Evolutionary conservation across 2,113 vertebrate genomes (phyloP).

Genomic region (Cinclus mexicanus): DNA sequence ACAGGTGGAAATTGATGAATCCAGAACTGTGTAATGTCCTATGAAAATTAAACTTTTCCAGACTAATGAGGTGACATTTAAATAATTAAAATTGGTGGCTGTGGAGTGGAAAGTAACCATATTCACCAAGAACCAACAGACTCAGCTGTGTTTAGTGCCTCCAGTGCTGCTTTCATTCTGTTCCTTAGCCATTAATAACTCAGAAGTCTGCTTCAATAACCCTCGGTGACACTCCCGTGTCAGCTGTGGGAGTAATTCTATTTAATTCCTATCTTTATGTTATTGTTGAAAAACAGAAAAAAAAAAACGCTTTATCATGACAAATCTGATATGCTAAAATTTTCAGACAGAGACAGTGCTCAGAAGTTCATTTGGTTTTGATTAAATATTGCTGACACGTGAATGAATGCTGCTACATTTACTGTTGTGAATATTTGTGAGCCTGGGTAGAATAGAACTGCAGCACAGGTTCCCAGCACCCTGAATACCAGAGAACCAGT

Average conservation of each 20-base stretch:
- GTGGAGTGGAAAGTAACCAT: background rate
- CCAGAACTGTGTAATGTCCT: accelerated
- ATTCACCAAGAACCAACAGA: background rate
- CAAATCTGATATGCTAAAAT: background rate
- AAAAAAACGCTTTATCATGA: background rate
- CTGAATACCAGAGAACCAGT: background rate
- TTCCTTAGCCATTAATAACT: background rate
- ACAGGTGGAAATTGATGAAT: background rate
- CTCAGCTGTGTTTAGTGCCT: background rate
- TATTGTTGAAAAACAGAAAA: background rate
- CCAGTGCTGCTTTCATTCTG: background rate
- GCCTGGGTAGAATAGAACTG: background rate
- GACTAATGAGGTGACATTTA: background rate
- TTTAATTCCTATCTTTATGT: background rate
- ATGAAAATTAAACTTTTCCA: background rate
- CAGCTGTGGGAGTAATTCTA: background rate
- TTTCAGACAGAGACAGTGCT: background rate
- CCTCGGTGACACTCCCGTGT: background rate
- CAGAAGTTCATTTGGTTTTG: background rate
- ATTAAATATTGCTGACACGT: background rate
- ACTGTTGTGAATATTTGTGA: background rate
- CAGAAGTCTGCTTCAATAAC: background rate
- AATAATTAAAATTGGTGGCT: background rate
- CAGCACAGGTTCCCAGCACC: background rate
- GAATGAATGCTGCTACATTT: background rate